phyloP scores from a whole-genome alignment of 2,888 invertebrate species.

The Perdita meconis region DNA sequence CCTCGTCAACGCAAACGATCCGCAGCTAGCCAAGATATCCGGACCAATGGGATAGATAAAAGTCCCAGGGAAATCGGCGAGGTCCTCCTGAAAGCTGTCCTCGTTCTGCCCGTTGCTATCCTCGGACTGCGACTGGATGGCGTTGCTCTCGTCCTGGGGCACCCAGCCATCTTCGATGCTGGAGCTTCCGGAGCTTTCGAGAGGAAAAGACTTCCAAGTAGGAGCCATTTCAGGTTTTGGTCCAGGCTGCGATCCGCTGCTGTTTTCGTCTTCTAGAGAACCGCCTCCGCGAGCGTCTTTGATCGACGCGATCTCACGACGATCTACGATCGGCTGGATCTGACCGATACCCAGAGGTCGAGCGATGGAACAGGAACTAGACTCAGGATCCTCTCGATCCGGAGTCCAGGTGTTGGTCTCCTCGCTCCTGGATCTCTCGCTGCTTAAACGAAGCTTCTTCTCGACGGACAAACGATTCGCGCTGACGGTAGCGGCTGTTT shows the following conservation, averaged over 20 bases:
- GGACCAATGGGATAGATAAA: slow-evolving; percentile 90
- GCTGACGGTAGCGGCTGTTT: slow-evolving; percentile 55
- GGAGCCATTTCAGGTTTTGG: slow-evolving; percentile 89
- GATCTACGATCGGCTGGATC: slow-evolving; percentile 81
- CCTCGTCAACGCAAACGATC: slow-evolving; percentile 90
- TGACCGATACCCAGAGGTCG: slow-evolving; percentile 91
- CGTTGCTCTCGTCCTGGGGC: slow-evolving; percentile 87
- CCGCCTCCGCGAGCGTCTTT: slow-evolving; percentile 76
- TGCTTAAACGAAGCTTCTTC: slow-evolving; percentile 87
- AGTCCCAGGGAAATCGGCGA: slow-evolving; percentile 90
- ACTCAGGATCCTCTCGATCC: slow-evolving; percentile 85
- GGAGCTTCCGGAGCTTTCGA: slow-evolving; percentile 94
- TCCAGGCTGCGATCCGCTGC: slow-evolving; percentile 80
- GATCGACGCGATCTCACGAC: slow-evolving; percentile 79
- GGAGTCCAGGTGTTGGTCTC: slow-evolving; percentile 92
- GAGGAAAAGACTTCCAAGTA: slow-evolving; percentile 93
- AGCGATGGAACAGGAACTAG: slow-evolving; percentile 90
- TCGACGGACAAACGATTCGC: slow-evolving; percentile 75
- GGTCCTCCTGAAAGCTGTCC: slow-evolving; percentile 89
- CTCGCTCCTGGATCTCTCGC: slow-evolving; percentile 91
- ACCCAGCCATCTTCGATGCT: slow-evolving; percentile 94
- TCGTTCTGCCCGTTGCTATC: slow-evolving; percentile 82
- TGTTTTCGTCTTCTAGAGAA: slow-evolving; percentile 78
- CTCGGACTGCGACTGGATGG: slow-evolving; percentile 78
- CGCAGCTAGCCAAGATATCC: slow-evolving; percentile 90